phyloP scores from a whole-genome alignment of 2,797 vertebrate genomes.

The Megaceryle alcyon region DNA sequence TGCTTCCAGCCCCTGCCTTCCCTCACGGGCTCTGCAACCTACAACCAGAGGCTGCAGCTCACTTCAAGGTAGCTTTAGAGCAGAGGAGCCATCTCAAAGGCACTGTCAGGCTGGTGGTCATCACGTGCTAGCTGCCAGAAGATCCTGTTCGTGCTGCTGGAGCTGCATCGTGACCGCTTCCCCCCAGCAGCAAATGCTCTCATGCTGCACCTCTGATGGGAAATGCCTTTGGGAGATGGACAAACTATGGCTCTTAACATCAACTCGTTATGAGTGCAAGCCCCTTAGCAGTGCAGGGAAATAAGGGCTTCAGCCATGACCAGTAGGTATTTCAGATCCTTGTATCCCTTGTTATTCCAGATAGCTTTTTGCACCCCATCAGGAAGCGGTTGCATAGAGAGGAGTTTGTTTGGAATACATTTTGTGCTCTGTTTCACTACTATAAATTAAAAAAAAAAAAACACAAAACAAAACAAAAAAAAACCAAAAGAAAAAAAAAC shows the following conservation, averaged over 20 bases:
- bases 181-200: accelerated
- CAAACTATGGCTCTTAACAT: neutral
- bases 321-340: constrained; percentile 74
- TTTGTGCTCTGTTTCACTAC: constrained; percentile 54
- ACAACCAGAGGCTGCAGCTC: neutral
- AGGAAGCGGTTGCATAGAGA: neutral
- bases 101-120: neutral
- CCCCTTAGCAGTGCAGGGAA: neutral
- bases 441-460: neutral
- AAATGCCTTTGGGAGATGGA: neutral
- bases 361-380: neutral
- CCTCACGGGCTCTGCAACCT: neutral
- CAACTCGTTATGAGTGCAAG: accelerated
- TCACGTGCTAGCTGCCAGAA: neutral
- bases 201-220: accelerated
- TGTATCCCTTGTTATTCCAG: constrained; percentile 19
- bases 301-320: constrained; percentile 12
- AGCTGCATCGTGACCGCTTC: accelerated
- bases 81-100: neutral
- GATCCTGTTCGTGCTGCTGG: neutral
- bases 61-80: neutral
- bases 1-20: neutral
- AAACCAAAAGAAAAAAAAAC: neutral
- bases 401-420: constrained; percentile 51
- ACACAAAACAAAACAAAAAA: neutral